A percentile compares a stretch with the other conserved stretches of the same genome.
Conservation (phyloP, 1,140 invertebrate species). For the Caenorhabditis remanei region DNA sequence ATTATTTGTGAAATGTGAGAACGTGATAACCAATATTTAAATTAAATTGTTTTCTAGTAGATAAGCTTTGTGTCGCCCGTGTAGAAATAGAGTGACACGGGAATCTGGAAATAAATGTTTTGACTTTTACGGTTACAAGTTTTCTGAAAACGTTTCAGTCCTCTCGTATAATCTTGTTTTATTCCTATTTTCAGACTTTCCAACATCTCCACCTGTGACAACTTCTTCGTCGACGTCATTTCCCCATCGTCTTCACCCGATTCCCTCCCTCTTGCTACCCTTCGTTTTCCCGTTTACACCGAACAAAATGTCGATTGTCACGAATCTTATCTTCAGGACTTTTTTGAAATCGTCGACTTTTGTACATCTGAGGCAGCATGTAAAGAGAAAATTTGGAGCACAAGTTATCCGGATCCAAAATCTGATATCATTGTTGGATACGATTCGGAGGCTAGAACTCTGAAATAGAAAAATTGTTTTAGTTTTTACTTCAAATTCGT, state of each 20-base stretch:
- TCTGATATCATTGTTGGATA: constrained; percentile 61
- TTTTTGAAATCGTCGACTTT: constrained; percentile 44
- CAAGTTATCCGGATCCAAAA: constrained; percentile 67
- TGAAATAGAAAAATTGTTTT: neutral
- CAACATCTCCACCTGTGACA: neutral
- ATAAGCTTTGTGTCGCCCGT: no score
- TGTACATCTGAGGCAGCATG: constrained; percentile 53
- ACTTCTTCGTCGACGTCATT: constrained; percentile 38
- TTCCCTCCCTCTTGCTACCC: constrained; percentile 25
- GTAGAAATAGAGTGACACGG: no score
- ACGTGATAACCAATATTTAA: no score
- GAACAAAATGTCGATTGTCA: constrained; percentile 27
- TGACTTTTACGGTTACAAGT: no score
- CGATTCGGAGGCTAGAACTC: neutral
- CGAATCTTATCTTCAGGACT: constrained; percentile 1
- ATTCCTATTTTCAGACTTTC: constrained; percentile 7
- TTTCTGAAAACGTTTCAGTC: no score
- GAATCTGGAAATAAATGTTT: no score
- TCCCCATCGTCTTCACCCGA: neutral
- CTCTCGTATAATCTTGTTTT: no score
- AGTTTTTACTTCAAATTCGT: neutral
- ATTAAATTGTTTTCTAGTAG: no score
- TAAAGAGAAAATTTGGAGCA: constrained; percentile 63
- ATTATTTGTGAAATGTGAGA: no score
- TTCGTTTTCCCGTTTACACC: constrained; percentile 58